Base-by-base conservation (phyloP, 2,888 invertebrate genomes). In the Terebella lapidaria region DNA sequence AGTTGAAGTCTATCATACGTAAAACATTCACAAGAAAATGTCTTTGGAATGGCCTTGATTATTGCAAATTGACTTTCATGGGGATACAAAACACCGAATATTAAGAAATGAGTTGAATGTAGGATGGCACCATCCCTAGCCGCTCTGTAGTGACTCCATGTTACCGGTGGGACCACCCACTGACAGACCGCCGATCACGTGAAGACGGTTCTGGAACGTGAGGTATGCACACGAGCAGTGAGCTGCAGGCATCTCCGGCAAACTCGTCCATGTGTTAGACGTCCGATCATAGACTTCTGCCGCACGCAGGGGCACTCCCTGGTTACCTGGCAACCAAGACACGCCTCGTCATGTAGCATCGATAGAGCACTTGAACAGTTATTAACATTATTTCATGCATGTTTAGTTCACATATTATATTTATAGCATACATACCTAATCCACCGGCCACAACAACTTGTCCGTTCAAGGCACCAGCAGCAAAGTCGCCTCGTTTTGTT, bases 401-500 rank as follows among this genome's bases (percentile, higher is more conserved):
- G n/a, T n/a, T n/a, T n/a, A n/a, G n/a, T n/a, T n/a, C n/a, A n/a
- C n/a, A n/a, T n/a, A n/a, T n/a, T n/a, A n/a, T n/a, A n/a, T n/a
- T n/a, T n/a, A n/a, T n/a, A n/a, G n/a, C n/a, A n/a, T 24, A 25
- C 72, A 65, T 62, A 77, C 78, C 75, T 65, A 79, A 60, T 20
- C 78, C 78, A 20, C 78, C 78, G 52, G 75, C 77, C 66, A 71
- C 73, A 5, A 77, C 61, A 26, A 79, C 64, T 62, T 72, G 72
- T 18, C 66, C 71, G 25, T 70, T 70, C 4, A 77, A 35, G 2
- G 72, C 60, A 49, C 74, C 76, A 45, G 74, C 65, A 20, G 76
- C 77, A 72, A 78, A 75, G 64, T 79, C 79, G 47, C 75, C 79
- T 58, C 77, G 51, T 59, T 70, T 72, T 5, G 72, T 75, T n/a